Percentiles rank a stretch among this genome's conserved stretches.
phyloP scores from a whole-genome alignment of 2,797 vertebrate genomes.

The Anguilla obscura region DNA sequence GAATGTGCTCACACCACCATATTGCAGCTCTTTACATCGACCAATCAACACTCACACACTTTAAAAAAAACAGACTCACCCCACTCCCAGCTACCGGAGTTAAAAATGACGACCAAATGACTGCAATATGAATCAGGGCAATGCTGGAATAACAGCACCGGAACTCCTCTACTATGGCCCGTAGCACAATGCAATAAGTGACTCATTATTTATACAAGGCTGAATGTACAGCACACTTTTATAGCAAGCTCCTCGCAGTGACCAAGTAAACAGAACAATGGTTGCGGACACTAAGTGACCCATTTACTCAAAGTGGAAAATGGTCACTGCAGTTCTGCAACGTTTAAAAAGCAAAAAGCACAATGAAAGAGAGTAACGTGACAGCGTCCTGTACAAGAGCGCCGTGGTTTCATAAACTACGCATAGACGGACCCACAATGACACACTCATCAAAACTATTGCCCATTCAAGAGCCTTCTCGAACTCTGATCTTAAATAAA shows the following conservation, averaged over 20 bases:
- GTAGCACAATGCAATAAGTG: neutral
- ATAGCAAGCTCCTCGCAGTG: neutral
- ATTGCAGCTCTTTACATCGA: neutral
- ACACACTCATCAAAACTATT: neutral
- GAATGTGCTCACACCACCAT: neutral
- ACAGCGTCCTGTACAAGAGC: neutral
- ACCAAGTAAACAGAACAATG: neutral
- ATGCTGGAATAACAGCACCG: neutral
- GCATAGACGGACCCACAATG: neutral
- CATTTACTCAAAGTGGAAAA: constrained; percentile 7
- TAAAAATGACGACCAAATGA: neutral
- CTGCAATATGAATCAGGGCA: neutral
- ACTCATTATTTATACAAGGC: neutral
- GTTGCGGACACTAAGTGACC: neutral
- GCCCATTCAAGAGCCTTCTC: neutral
- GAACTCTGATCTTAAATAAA: neutral
- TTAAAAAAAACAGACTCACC: neutral
- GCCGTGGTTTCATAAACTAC: neutral
- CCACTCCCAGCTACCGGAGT: neutral
- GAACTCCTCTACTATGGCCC: neutral
- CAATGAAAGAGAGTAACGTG: neutral
- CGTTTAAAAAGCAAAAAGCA: neutral
- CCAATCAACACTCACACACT: neutral
- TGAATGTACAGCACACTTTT: neutral
- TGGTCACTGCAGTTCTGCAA: neutral